Conservation (phyloP, 2,888 invertebrate species). For the Cataglyphis altisquamis region DNA sequence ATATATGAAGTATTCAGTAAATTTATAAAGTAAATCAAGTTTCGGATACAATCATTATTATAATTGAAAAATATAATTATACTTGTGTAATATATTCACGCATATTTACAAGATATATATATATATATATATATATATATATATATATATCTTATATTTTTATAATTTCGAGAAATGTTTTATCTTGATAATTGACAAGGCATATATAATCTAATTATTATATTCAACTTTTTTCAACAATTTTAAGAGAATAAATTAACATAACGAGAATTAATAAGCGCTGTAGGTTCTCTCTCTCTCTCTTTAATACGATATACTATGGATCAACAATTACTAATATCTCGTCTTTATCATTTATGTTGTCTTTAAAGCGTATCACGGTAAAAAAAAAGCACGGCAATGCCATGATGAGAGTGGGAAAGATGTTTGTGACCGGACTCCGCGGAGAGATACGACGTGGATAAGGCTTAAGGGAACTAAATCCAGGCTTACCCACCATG, state of each 20-base stretch:
- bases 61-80: too few relatives aligned
- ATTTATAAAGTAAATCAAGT: too few relatives aligned
- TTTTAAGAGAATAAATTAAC: neutral
- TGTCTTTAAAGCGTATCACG: neutral
- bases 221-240: too few relatives aligned
- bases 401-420: conserved; percentile 20
- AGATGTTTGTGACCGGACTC: conserved; percentile 29
- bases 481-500: conserved; percentile 73
- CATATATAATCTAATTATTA: too few relatives aligned
- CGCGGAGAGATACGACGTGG: conserved; percentile 67
- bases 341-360: neutral
- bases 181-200: too few relatives aligned
- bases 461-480: conserved; percentile 71
- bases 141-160: too few relatives aligned
- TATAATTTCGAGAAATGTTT: too few relatives aligned
- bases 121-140: too few relatives aligned
- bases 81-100: too few relatives aligned
- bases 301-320: neutral
- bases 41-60: too few relatives aligned
- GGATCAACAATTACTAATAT: neutral
- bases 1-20: too few relatives aligned
- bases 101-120: too few relatives aligned
- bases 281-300: neutral
- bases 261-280: neutral
- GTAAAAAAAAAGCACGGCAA: neutral